phyloP scores from a whole-genome alignment of 64 coral and sea anemone genomes.

The Montipora efflorescens region DNA sequence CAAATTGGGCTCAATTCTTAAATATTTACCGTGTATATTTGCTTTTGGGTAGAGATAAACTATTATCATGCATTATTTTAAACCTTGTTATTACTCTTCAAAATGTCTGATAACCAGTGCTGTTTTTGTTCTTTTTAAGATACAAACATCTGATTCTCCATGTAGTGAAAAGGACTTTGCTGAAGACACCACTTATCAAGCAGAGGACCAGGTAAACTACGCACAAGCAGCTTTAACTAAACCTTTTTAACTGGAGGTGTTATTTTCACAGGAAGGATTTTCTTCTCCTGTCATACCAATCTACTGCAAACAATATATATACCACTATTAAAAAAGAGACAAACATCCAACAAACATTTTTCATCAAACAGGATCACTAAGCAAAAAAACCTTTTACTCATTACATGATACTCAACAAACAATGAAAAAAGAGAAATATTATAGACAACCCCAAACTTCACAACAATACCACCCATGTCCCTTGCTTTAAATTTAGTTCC shows the following conservation, averaged over 20 bases:
- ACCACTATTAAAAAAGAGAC: background rate
- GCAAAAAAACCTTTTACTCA: background rate
- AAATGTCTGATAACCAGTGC: background rate
- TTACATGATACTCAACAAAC: background rate
- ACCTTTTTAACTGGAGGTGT: conserved; percentile 9
- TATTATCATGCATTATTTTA: background rate
- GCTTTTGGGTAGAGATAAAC: background rate
- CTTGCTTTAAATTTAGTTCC: background rate
- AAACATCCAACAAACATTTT: conserved; percentile 15
- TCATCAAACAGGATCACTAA: conserved; percentile 9
- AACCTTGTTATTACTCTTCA: background rate
- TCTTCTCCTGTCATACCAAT: background rate
- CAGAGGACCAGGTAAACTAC: background rate
- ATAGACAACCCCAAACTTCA: background rate
- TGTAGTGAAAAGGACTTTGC: background rate
- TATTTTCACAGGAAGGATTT: background rate
- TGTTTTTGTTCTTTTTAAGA: background rate
- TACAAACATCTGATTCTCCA: background rate
- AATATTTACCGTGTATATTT: no score
- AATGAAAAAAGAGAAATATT: background rate
- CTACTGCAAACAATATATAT: background rate
- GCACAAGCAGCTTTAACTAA: background rate
- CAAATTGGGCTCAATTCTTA: no score
- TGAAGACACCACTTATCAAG: conserved; percentile 24
- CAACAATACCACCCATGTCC: background rate